Evolutionary conservation across 2,797 vertebrate species (phyloP), one percentile per base, ranked within the genome.

Genomic region (Phalloptychus januarius): DNA sequence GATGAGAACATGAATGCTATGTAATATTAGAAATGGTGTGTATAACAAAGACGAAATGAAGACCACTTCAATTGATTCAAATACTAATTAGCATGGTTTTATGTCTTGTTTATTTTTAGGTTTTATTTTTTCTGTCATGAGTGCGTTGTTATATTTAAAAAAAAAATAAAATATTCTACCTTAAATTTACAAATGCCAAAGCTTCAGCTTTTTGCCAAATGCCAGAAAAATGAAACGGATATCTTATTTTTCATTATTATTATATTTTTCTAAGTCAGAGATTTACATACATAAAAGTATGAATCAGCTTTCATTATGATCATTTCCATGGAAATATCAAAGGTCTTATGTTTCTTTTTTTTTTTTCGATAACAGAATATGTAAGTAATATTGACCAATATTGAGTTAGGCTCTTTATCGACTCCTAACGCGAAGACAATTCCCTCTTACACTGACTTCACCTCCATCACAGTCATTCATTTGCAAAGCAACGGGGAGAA

Each of bases 401-500:
- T 63, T 36, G 18, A 36, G 33, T 20, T 33, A 3, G 31, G 48
- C 20, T 23, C 33, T 25, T 38, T 38, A 23, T 38, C 4, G 10
- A 25, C 36, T 13, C 36, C 36, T 36, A 36, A 63, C 7, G n/a
- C 15, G 2, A 71, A 45, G 69, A 44, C 11, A 15, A 25, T 25
- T n/a, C 25, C n/a, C 28, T 28, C 12, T 1, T 16, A 36, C 33
- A 33, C 10, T 72, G 23, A n/a, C 18, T 33, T 45, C 16, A 33
- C 42, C 31, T 54, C 44, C 71, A 54, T 28, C 31, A 28, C 28
- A 13, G 18, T 50, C 36, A 82, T 86, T 44, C 28, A 3, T 61
- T 61, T 33, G 54, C 63, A 65, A 85, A 74, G 36, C 73, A 71
- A 13, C 52, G 31, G 48, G 72, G 42, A 69, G 20, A 20, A 13